Evolutionary conservation across 2,113 vertebrate genomes (phyloP), one percentile per base, ranked within the genome.

Genomic region (Rhynchomys soricoides): DNA sequence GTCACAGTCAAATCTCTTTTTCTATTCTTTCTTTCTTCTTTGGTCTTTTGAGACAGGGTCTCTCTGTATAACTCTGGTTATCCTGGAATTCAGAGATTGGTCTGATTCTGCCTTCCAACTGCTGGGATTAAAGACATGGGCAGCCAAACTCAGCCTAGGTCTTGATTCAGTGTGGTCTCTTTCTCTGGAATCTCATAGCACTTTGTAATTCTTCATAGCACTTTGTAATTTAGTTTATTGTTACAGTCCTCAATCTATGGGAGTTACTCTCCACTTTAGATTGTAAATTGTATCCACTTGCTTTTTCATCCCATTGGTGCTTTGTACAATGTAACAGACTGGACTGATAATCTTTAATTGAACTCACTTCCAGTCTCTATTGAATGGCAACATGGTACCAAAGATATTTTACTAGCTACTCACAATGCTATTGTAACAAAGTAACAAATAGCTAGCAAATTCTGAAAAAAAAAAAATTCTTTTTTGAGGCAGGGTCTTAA

Each of bases 321-420:
- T 94, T 95, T 79, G 55, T 19, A 70, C 88, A 93, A 92, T 92
- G 48, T 70, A 94, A 95, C 74, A 95, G 34, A 78, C 15, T 11
- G 73, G 50, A 78, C 52, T 87, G 78, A 66, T 62, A 62, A 62
- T 89, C 64, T 94, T 86, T 86, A 86, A 86, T 68, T 86, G n/a
- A 66, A 93, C 57, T 78, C 70, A 90, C 90, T 59, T 95, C 40
- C 85, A 75, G 22, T 95, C 55, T 92, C 37, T 78, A 29, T 78
- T 88, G 66, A 95, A 92, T 89, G 52, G 89, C 75, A 90, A 73
- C 92, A 62, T 81, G 34, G 78, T 86, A 89, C 26, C 87, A 86
- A 31, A 77, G 93, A 91, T 43, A 92, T 31, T 59, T 89, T 71
- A 68, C 3, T 5, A 70, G 62, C 64, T 75, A 86, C 26, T 17